phyloP scores from a whole-genome alignment of 1,140 invertebrate genomes.

The Drosophila kanapiae region DNA sequence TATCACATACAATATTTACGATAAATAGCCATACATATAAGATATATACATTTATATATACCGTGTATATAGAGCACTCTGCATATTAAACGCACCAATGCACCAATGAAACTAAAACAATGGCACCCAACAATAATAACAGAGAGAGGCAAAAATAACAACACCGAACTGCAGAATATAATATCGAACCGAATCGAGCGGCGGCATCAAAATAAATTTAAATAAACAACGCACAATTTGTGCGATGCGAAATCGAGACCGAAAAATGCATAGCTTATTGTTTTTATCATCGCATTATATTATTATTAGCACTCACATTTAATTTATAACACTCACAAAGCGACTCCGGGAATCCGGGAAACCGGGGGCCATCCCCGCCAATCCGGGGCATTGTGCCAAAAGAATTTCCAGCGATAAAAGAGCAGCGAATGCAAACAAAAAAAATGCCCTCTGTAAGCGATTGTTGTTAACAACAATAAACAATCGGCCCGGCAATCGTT shows the following conservation, averaged over 20 bases:
- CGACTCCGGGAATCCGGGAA: slow-evolving; percentile 7
- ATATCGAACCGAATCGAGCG: slow-evolving; percentile 17
- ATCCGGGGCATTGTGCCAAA: slow-evolving; percentile 10
- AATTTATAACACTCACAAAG: slow-evolving; percentile 53
- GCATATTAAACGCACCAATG: slow-evolving; percentile 75
- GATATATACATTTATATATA: slow-evolving; percentile 22
- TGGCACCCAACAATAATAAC: slow-evolving; percentile 25
- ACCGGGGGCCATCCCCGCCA: neutral
- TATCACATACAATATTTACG: slow-evolving; percentile 48
- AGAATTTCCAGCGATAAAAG: slow-evolving; percentile 35
- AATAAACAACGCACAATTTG: slow-evolving; percentile 50
- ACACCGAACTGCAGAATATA: slow-evolving; percentile 4
- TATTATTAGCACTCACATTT: slow-evolving; percentile 67
- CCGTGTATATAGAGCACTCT: slow-evolving; percentile 67
- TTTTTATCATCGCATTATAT: slow-evolving; percentile 73
- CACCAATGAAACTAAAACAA: slow-evolving; percentile 48
- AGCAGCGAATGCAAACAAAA: neutral
- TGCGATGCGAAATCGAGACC: slow-evolving; percentile 22
- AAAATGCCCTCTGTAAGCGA: slow-evolving; percentile 28
- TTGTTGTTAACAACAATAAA: slow-evolving; percentile 69
- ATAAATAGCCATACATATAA: slow-evolving; percentile 29
- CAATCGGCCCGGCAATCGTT: slow-evolving; percentile 31
- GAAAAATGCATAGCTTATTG: slow-evolving; percentile 55
- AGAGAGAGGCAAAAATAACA: slow-evolving; percentile 28
- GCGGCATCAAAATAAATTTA: slow-evolving; percentile 55